Conservation (phyloP, 2,113 vertebrate genomes). For the Strigops habroptila region DNA sequence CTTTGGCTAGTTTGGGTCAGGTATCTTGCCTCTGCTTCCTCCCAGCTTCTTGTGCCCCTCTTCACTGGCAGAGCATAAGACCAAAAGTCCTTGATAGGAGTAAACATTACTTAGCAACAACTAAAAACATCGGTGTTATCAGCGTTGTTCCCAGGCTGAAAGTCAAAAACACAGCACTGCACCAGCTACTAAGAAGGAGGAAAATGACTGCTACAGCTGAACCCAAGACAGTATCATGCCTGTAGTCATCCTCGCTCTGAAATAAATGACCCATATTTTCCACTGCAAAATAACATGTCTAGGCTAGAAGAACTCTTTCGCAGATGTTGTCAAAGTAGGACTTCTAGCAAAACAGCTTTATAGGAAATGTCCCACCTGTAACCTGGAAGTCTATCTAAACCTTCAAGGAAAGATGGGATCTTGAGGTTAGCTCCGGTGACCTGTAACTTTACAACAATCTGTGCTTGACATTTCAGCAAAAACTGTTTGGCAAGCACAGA, state of each 20-base stretch:
- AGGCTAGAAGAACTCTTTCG: not conserved
- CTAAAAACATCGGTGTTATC: not conserved
- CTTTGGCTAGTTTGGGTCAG: not conserved
- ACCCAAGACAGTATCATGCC: not conserved
- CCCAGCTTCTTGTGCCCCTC: not conserved
- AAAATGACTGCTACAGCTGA: not conserved
- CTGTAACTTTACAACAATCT: not conserved
- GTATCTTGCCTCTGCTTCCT: not conserved
- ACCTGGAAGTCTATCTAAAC: not conserved
- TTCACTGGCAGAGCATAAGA: not conserved
- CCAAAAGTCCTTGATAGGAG: not conserved
- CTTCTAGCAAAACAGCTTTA: not conserved
- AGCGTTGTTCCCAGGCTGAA: not conserved
- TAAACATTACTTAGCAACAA: not conserved
- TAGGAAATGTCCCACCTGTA: not conserved
- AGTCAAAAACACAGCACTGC: not conserved
- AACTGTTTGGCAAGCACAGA: not conserved
- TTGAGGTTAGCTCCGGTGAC: not conserved
- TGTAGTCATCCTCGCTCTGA: not conserved
- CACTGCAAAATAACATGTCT: not conserved
- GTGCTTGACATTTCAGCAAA: not conserved
- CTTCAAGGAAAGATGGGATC: not conserved
- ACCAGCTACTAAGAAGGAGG: not conserved
- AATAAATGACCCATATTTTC: not conserved
- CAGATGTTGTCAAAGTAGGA: not conserved